Base-by-base conservation (phyloP, 2,113 vertebrate species). In the Rhinichthys klamathensis region DNA sequence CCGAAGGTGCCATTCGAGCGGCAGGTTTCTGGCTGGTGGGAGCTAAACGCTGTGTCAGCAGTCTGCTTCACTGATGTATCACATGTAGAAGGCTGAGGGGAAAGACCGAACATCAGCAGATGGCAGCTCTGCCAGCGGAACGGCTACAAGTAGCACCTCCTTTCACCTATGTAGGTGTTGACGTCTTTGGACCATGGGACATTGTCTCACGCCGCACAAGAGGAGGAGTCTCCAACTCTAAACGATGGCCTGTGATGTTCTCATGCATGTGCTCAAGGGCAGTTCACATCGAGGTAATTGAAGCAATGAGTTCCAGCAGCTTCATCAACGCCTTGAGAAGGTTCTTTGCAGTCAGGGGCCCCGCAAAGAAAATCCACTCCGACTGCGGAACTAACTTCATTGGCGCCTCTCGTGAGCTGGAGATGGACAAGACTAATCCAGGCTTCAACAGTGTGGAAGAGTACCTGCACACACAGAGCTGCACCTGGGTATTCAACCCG, bases 61-160 rank as follows among this genome's bases (percentile, higher is more conserved):
- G 46, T 56, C 2, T 80, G 60, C 60, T 89, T 4, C 35, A 49
- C 72, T 75, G 12, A 30, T 91, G 88, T 72, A 13, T 86, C 70
- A 85, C n/a, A 18, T 89, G 86, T 30, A 83, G 60, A 90, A 84
- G 15, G 10, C 69, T 88, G 6, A 30, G 80, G 2, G 77, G 85
- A 15, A 85, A 54, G n/a, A 69, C 18, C 0, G 77, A 87, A 27
- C 51, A 85, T 41, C 86, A 90, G 21, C 82, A 87, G 54, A 89
- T 90, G 90, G 89, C 84, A 41, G 51, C 69, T 8, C 30, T 90
- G 3, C 90, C 81, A 46, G 30, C 30, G 30, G 30, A 30, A 30
- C 30, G 30, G 30, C 30, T 30, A 30, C 30, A 30, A 30, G 30
- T 30, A 30, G 30, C 30, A 30, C 30, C 30, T 2, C 30, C 30